These are phyloP conservation scores for Ctenodactylus gundi DNA, from an alignment of 2,113 vertebrate genomes.

Conservation along the genomic window DNA sequence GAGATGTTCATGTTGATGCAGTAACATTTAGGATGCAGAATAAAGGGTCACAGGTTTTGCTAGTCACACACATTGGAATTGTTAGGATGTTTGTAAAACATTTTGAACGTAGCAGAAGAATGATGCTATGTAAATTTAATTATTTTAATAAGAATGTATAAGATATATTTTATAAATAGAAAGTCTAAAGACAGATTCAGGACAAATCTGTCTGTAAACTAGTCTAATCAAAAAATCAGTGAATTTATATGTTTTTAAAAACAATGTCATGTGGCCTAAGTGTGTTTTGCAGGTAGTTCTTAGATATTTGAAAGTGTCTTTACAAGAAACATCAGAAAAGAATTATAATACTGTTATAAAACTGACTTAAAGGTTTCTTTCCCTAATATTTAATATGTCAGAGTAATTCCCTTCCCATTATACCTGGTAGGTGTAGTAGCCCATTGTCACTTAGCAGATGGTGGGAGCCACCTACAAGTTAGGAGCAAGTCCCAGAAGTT, in stretches of 20 bases:
- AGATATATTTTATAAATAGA: conserved; percentile 26
- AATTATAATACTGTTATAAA: not conserved
- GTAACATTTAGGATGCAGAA: conserved; percentile 20
- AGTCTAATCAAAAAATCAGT: not conserved
- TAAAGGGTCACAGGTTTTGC: not conserved
- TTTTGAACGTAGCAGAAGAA: conserved; percentile 36
- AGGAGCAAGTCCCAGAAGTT: not conserved
- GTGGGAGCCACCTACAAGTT: conserved; percentile 18
- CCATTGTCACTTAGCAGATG: not conserved
- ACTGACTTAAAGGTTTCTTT: conserved; percentile 17
- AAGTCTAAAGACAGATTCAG: conserved; percentile 6
- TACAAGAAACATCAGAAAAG: not conserved
- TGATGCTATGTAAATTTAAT: conserved; percentile 29
- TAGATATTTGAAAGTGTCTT: not conserved
- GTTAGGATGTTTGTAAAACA: conserved; percentile 13
- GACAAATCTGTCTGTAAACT: not conserved
- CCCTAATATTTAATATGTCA: not conserved
- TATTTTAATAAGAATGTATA: not conserved
- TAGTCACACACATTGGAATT: not conserved
- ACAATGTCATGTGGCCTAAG: not conserved
- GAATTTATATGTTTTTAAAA: conserved; percentile 17
- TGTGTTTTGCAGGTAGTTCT: not conserved
- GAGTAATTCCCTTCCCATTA: not conserved
- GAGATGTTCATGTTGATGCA: conserved; percentile 4
- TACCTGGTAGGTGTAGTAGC: not conserved